phyloP scores from a whole-genome alignment of 2,797 vertebrate genomes.

The Centroberyx gerrardi region DNA sequence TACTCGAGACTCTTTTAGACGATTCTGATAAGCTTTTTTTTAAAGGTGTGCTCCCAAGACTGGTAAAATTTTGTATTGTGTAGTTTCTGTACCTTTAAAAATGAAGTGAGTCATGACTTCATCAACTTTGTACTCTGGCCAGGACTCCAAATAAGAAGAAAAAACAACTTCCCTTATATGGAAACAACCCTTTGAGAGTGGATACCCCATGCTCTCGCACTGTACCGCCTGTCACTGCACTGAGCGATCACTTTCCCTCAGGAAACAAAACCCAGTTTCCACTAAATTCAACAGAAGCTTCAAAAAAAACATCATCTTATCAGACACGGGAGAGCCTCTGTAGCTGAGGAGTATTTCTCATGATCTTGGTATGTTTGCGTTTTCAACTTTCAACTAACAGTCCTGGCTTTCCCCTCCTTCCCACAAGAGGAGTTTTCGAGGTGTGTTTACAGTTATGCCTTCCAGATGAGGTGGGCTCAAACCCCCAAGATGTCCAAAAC shows the following conservation, averaged over 20 bases:
- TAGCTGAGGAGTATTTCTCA: slow-evolving; percentile 43
- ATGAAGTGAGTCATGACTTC: slow-evolving; percentile 88
- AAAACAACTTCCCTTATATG: slow-evolving; percentile 95
- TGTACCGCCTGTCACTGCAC: slow-evolving; percentile 55
- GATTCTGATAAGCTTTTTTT: neutral
- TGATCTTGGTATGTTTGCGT: slow-evolving; percentile 54
- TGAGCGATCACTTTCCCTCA: slow-evolving; percentile 60
- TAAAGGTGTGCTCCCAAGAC: neutral
- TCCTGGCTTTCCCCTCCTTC: slow-evolving; percentile 33
- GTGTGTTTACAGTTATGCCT: slow-evolving; percentile 70
- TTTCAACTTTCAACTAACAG: slow-evolving; percentile 46
- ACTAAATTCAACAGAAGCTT: slow-evolving; percentile 50
- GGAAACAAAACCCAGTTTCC: slow-evolving; percentile 58
- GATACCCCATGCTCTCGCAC: slow-evolving; percentile 80
- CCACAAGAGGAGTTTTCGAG: slow-evolving; percentile 45
- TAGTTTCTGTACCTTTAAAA: slow-evolving; percentile 80
- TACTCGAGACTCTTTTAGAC: neutral
- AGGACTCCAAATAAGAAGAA: slow-evolving; percentile 90
- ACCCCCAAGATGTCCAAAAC: slow-evolving; percentile 31
- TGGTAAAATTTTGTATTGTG: slow-evolving; percentile 19
- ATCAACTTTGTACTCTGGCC: slow-evolving; percentile 89
- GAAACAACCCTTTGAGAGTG: slow-evolving; percentile 79
- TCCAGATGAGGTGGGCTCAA: slow-evolving; percentile 71
- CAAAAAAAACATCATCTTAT: slow-evolving; percentile 38
- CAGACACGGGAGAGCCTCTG: slow-evolving; percentile 32